phyloP scores from a whole-genome alignment of 2,797 vertebrate species.

The Falco columbarius region DNA sequence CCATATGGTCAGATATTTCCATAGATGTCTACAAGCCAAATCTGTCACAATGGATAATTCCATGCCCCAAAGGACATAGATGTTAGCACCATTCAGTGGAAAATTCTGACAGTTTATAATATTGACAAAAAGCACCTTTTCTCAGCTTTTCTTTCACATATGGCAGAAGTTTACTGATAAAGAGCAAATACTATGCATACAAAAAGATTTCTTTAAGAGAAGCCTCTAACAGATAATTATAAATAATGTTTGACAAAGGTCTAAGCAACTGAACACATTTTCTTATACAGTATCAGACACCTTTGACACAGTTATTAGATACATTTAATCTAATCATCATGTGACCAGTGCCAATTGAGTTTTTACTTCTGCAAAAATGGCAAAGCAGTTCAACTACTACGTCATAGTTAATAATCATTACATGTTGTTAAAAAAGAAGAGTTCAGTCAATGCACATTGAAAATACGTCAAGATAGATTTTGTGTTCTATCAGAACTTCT shows the following conservation, averaged over 20 bases:
- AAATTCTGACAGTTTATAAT: neutral
- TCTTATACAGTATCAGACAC: neutral
- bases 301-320: neutral
- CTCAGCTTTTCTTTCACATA: neutral
- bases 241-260: neutral
- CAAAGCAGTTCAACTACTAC: neutral
- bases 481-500: neutral
- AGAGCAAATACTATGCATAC: neutral
- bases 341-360: neutral
- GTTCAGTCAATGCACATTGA: neutral
- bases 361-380: neutral
- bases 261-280: neutral
- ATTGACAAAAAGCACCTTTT: neutral
- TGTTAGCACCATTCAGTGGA: neutral
- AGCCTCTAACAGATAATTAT: neutral
- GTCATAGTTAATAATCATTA: neutral
- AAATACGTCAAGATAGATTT: neutral
- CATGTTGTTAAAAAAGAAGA: neutral
- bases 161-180: neutral
- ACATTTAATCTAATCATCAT: neutral
- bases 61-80: neutral
- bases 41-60: slow-evolving; percentile 39
- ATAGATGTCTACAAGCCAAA: slow-evolving; percentile 11
- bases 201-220: neutral
- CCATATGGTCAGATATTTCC: slow-evolving; percentile 49